Evolutionary conservation across 2,888 invertebrate genomes (phyloP).

Genomic region (Linyphia triangularis): DNA sequence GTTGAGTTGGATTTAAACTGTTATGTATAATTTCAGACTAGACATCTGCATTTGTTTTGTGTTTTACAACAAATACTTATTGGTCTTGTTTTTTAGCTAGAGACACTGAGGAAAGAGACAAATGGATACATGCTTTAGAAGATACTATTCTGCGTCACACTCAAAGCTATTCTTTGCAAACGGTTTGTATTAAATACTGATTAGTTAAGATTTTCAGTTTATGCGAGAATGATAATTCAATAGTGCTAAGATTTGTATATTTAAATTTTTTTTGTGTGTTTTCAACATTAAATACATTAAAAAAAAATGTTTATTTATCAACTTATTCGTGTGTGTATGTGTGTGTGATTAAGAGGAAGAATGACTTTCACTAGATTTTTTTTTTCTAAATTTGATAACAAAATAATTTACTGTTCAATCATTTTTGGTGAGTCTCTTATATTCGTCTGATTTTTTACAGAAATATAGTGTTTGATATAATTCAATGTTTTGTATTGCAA

Average conservation of each 20-base stretch:
- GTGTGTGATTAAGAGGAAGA: no score
- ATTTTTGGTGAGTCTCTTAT: no score
- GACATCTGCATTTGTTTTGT: not conserved
- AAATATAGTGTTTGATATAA: no score
- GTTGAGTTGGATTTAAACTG: no score
- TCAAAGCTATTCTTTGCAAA: conserved; percentile 76
- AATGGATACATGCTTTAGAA: conserved; percentile 96
- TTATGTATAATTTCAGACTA: not conserved
- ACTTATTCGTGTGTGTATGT: no score
- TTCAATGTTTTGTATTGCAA: no score
- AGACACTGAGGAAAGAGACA: conserved; percentile 95
- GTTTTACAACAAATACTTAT: not conserved
- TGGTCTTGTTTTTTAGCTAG: conserved; percentile 84
- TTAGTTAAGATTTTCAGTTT: not conserved
- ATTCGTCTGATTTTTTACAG: no score
- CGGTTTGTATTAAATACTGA: conserved; percentile 20
- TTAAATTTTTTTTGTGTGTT: not conserved
- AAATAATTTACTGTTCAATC: no score
- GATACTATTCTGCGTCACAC: conserved; percentile 93
- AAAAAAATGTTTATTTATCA: no score
- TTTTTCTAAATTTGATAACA: no score
- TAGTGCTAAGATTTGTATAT: not conserved
- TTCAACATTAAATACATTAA: no score
- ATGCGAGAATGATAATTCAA: not conserved
- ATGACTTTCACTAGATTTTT: no score